Evolutionary conservation across 2,113 vertebrate genomes (phyloP).

Genomic region (Noctilio leporinus): DNA sequence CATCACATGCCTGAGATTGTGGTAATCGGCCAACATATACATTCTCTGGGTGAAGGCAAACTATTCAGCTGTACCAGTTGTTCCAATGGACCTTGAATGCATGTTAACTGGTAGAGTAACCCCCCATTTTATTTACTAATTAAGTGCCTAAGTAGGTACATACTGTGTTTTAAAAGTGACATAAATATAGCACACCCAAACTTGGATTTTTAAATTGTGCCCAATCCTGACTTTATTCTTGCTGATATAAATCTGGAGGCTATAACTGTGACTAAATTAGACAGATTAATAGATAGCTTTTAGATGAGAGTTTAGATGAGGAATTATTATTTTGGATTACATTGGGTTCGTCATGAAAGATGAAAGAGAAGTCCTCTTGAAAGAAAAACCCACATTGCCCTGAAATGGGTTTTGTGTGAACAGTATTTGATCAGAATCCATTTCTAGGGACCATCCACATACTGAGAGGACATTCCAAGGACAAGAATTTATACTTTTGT

Average conservation of each 20-base stretch:
- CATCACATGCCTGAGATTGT: neutral
- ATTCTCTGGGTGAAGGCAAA: neutral
- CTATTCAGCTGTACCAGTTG: neutral
- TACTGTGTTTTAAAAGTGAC: constrained; percentile 20
- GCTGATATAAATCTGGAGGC: neutral
- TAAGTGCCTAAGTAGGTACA: neutral
- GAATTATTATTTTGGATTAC: neutral
- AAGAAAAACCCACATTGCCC: neutral
- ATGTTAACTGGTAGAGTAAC: neutral
- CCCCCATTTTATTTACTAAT: neutral
- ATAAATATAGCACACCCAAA: neutral
- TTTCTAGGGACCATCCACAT: neutral
- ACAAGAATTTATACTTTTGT: neutral
- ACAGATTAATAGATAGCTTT: neutral
- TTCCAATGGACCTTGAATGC: neutral
- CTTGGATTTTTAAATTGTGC: neutral
- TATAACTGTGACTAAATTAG: neutral
- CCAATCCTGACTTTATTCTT: neutral
- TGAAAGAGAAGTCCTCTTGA: neutral
- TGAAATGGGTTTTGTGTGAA: neutral
- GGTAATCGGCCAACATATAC: neutral
- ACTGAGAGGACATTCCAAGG: neutral
- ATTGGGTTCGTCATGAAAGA: neutral
- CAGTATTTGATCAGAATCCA: neutral
- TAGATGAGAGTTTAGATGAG: neutral